phyloP scores from a whole-genome alignment of 2,797 vertebrate genomes.

The Chelmon rostratus region DNA sequence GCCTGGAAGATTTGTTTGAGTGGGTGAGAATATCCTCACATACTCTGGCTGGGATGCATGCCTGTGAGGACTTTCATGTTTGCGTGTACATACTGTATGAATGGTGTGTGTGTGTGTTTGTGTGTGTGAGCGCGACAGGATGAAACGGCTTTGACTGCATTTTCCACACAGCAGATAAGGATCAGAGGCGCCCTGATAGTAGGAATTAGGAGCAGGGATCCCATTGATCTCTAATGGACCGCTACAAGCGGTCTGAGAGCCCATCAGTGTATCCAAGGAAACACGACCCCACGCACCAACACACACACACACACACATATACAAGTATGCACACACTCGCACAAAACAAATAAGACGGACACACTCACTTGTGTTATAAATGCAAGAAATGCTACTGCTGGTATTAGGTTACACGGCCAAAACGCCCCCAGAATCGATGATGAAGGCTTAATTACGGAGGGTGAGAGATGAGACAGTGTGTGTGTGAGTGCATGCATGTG shows the following conservation, averaged over 20 bases:
- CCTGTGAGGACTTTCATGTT: constrained; percentile 26
- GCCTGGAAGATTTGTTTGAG: constrained; percentile 48
- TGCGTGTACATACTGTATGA: constrained; percentile 27
- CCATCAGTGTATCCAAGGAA: constrained; percentile 82
- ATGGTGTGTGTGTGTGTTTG: constrained; percentile 25
- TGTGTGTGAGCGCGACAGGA: constrained; percentile 42
- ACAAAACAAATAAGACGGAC: constrained; percentile 65
- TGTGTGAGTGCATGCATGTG: constrained; percentile 13
- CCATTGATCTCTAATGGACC: constrained; percentile 88
- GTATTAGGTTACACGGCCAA: constrained; percentile 78
- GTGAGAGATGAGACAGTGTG: constrained; percentile 68
- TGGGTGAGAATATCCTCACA: constrained; percentile 34
- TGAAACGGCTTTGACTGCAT: constrained; percentile 76
- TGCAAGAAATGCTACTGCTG: constrained; percentile 75
- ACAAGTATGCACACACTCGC: constrained; percentile 20
- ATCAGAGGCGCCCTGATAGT: constrained; percentile 84
- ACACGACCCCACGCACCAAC: constrained; percentile 59
- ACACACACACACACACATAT: constrained; percentile 41
- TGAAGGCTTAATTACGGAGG: constrained; percentile 83
- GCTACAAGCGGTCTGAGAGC: constrained; percentile 82
- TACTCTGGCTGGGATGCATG: constrained; percentile 24
- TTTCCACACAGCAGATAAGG: constrained; percentile 82
- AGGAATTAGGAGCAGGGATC: constrained; percentile 83
- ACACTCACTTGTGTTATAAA: constrained; percentile 71
- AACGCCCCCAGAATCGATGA: constrained; percentile 82